phyloP scores from a whole-genome alignment of 2,888 invertebrate genomes.

The Oscheius sp. region DNA sequence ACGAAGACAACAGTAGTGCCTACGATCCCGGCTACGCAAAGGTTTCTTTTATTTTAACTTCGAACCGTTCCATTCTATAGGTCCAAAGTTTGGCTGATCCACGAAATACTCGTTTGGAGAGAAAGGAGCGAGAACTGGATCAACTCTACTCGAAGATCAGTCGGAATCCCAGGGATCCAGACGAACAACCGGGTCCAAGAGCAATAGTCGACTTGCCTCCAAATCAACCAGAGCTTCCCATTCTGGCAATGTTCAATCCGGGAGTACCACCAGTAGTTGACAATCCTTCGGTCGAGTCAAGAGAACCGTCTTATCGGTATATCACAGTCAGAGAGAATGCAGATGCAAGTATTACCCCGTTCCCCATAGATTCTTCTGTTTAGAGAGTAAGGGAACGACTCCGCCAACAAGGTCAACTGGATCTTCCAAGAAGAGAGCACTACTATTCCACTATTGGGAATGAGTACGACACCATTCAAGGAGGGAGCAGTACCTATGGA shows the following conservation, averaged over 20 bases:
- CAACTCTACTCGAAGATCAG: slow-evolving; percentile 58
- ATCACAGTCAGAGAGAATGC: slow-evolving; percentile 66
- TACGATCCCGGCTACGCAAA: slow-evolving; percentile 68
- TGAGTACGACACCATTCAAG: slow-evolving; percentile 66
- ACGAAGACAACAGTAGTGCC: slow-evolving; percentile 59
- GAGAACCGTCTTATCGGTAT: slow-evolving; percentile 71
- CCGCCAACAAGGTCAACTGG: slow-evolving; percentile 57
- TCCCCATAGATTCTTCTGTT: not conserved
- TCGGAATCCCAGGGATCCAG: slow-evolving; percentile 24
- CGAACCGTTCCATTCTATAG: not conserved
- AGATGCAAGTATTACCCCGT: slow-evolving; percentile 45
- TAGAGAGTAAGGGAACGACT: slow-evolving; percentile 68
- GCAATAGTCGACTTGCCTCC: slow-evolving; percentile 2
- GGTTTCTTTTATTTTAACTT: slow-evolving; percentile 36
- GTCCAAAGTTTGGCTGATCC: slow-evolving; percentile 29
- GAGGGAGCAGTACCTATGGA: slow-evolving; percentile 22
- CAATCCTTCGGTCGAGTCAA: slow-evolving; percentile 43
- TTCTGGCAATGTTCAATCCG: slow-evolving; percentile 22
- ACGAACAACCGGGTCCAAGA: slow-evolving; percentile 18
- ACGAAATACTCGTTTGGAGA: slow-evolving; percentile 41
- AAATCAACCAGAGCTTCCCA: slow-evolving; percentile 8
- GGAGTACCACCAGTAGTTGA: slow-evolving; percentile 12
- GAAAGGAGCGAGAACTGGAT: slow-evolving; percentile 58
- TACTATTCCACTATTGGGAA: slow-evolving; percentile 70
- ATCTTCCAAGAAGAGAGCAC: slow-evolving; percentile 61